Base-by-base conservation (phyloP, 2,797 vertebrate genomes). In the Fundulus diaphanus region DNA sequence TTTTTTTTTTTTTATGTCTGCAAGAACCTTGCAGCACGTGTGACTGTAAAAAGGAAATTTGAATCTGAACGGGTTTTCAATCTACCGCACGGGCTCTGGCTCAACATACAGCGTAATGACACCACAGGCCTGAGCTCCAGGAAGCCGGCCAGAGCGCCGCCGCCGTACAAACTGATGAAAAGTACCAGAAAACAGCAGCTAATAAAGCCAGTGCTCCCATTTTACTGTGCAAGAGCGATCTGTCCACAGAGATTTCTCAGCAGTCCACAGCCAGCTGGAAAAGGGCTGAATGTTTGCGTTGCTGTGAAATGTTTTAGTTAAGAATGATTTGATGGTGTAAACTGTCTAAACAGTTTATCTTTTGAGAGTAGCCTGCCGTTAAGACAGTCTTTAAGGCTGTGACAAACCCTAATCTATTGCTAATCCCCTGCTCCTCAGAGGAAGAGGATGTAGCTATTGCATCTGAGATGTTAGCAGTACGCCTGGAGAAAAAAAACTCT, bases 161-260 rank as follows among this genome's bases (percentile, higher is more conserved):
- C 68, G 18, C 80, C 69, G 72, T 84, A 80, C 61, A 63, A 79
- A 81, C 78, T 87, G 84, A 93, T 89, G 88, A 88, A 83, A 86
- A 88, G 89, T 85, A 73, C 18, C 40, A 83, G 74, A 72, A 89
- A 94, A 88, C 94, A 94, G 44, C 27, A 88, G 93, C 93, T 93
- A 92, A 94, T 87, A 86, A 66, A 89, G 79, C 88, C 92, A 89
- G 86, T 86, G 88, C 69, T 77, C 76, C 67, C 80, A 87, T 89
- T 93, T 87, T 86, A 91, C 84, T 77, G 89, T 85, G 80, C 77
- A 89, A 84, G 81, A n/a, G 44, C 24, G 82, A 80, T 83, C 73
- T 81, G 84, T 89, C 51, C 79, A 61, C 68, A 89, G 87, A 77
- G 80, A 90, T 91, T 89, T 88, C 69, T 82, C 78, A 74, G 79